phyloP scores from a whole-genome alignment of 2,113 vertebrate genomes.

The Sceloporus tristichus region DNA sequence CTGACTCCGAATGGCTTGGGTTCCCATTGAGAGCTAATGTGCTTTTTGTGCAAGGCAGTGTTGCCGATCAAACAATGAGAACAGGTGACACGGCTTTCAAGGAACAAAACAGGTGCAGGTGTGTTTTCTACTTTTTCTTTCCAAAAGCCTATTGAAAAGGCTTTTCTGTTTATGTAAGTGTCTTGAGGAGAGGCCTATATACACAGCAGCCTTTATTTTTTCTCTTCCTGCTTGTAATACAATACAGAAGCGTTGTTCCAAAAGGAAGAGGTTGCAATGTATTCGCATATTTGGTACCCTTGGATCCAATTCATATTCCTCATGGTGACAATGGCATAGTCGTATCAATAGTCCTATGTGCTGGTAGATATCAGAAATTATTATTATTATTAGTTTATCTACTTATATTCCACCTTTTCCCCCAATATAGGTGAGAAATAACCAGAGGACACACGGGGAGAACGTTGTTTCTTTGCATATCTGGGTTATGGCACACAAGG shows the following conservation, averaged over 20 bases:
- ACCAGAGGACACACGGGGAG: no score
- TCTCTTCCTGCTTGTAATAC: neutral
- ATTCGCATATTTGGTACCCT: no score
- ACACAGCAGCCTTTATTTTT: neutral
- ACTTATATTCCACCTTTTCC: no score
- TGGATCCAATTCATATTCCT: no score
- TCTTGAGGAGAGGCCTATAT: neutral
- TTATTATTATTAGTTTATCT: no score
- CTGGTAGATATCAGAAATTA: no score
- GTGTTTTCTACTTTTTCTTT: neutral
- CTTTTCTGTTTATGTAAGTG: neutral
- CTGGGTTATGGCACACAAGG: no score
- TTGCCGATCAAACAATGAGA: accelerated
- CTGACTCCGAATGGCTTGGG: neutral
- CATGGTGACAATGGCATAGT: no score
- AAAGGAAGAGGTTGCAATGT: neutral
- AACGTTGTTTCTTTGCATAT: no score
- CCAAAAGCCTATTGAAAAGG: accelerated
- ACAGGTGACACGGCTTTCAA: accelerated
- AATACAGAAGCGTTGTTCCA: neutral
- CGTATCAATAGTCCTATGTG: no score
- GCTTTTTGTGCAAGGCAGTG: accelerated
- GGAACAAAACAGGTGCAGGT: accelerated
- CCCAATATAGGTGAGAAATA: no score
- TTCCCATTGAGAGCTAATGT: neutral